Evolutionary conservation across 1,140 invertebrate genomes (phyloP), one percentile per base, ranked within the genome.

Genomic region (Spodoptera litura): DNA sequence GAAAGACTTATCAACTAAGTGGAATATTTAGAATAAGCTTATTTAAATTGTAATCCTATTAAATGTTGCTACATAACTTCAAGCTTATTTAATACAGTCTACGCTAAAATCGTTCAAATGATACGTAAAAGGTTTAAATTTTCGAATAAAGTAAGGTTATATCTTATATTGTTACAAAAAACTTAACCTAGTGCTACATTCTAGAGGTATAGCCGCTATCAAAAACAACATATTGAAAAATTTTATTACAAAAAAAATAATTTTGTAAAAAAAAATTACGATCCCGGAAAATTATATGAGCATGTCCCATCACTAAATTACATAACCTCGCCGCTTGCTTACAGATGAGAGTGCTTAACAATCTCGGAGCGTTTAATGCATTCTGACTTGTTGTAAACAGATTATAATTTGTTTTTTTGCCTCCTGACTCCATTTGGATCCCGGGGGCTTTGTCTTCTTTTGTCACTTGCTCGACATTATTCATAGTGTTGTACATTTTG

Each of bases 351-450:
- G 52, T 15, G 11, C 68, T 55, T 52, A 52, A 71, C 27, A 55
- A 71, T 71, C 52, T 35, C 25, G 13, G 27, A 20, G n/a, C 25
- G 68, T 71, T 71, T 71, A 71, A 71, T 71, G 52, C 68, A 55
- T 71, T 71, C 51, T 55, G 66, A 70, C 66, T 70, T 55, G 51
- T 71, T 31, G 38, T 71, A 71, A 38, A 55, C 68, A 71, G 68
- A 31, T 70, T 53, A 70, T 70, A 70, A 53, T 70, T 53, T 70
- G 49, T 53, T 70, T 70, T 68, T n/a, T n/a, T 62, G 10, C 12
- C 44, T 49, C 10, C 62, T 66, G 62, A 35, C 62, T 66, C 20
- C 44, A 25, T 49, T 11, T 25, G 9, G 5, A 27, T 20, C 38
- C 15, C 9, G 6, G 44, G 10, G 9, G 44, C 38, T 66, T 25